Conservation (phyloP, 2,888 invertebrate genomes). For the Spatulosminthurus flaviceps region DNA sequence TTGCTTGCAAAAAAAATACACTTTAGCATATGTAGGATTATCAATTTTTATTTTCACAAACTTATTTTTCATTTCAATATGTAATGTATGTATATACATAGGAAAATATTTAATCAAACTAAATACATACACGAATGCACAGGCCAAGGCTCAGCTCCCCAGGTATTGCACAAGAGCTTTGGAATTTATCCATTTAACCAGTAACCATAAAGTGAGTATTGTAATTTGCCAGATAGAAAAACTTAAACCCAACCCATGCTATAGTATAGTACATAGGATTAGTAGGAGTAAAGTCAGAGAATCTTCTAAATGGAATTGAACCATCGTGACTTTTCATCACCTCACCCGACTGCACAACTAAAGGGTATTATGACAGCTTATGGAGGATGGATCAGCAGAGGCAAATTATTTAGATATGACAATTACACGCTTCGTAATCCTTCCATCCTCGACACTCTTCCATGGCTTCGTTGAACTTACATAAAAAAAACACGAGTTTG, state of each 20-base stretch:
- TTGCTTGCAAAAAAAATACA: no score
- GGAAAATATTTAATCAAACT: no score
- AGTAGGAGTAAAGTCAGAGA: no score
- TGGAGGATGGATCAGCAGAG: background rate
- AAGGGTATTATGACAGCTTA: conserved; percentile 11
- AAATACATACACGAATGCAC: no score
- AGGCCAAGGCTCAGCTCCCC: background rate
- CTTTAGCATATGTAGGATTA: no score
- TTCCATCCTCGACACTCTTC: conserved; percentile 1
- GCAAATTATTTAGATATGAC: conserved; percentile 3
- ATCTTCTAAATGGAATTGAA: background rate
- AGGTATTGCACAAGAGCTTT: background rate
- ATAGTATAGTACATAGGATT: no score
- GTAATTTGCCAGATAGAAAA: background rate
- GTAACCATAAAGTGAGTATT: no score
- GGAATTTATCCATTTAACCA: no score
- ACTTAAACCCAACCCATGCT: conserved; percentile 4
- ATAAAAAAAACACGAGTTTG: conserved; percentile 4
- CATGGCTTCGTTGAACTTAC: background rate
- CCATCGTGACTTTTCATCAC: conserved; percentile 23
- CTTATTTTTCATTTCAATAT: no score
- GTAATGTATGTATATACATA: no score
- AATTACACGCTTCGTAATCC: conserved; percentile 3
- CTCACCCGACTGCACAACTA: conserved; percentile 21
- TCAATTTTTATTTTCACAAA: background rate